A percentile compares a stretch with the other conserved stretches of the same genome.
phyloP scores from a whole-genome alignment of 1,140 invertebrate species.

The Leptestheria dahalacensis region DNA sequence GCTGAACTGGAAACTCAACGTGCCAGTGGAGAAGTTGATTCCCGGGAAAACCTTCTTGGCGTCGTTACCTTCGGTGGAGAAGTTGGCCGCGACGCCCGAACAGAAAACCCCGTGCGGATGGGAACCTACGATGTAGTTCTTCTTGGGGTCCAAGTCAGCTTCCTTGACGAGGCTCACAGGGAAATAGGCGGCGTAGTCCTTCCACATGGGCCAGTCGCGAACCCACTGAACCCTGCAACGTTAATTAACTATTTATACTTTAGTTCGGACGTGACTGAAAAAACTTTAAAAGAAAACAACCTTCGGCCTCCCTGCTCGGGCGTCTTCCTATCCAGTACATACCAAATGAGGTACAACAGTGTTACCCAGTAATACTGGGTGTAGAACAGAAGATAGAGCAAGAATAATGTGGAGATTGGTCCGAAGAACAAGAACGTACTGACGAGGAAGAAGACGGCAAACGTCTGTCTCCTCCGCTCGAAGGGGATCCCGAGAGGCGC shows the following conservation, averaged over 20 bases:
- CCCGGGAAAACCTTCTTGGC: constrained; percentile 63
- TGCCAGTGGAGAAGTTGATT: constrained; percentile 51
- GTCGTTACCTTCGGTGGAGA: constrained; percentile 55
- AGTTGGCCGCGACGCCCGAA: constrained; percentile 55
- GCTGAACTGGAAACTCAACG: constrained; percentile 62
- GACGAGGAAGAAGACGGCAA: constrained; percentile 37
- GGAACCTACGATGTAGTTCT: constrained; percentile 70
- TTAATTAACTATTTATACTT: not conserved
- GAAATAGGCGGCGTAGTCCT: constrained; percentile 63
- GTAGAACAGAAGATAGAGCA: constrained; percentile 31
- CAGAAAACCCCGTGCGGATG: constrained; percentile 82
- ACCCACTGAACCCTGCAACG: constrained; percentile 38
- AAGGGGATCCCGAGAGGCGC: constrained; percentile 59
- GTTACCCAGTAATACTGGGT: constrained; percentile 30
- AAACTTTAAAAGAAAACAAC: constrained; percentile 28
- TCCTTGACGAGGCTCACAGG: constrained; percentile 70
- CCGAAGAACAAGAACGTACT: constrained; percentile 34
- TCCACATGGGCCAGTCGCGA: constrained; percentile 50
- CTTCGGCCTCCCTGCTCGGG: constrained; percentile 43
- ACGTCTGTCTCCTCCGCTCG: constrained; percentile 57
- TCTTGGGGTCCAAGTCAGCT: constrained; percentile 53
- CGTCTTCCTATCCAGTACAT: constrained; percentile 45
- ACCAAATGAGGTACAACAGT: constrained; percentile 50
- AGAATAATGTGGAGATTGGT: constrained; percentile 24
- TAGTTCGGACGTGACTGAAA: not conserved